phyloP scores from a whole-genome alignment of 2,888 invertebrate species.

The Xylocampa areola region DNA sequence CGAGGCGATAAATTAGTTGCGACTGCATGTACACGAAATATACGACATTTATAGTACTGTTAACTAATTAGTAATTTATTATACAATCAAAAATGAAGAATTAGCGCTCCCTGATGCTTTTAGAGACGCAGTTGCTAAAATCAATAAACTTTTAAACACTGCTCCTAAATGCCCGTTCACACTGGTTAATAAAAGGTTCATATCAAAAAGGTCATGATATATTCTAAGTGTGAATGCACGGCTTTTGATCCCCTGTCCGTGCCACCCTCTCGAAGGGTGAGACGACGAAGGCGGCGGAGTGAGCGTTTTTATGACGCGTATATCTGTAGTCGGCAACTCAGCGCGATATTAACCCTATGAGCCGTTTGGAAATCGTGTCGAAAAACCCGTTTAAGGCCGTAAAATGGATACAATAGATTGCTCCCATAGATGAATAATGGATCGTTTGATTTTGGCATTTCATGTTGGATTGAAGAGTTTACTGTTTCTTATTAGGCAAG shows the following conservation, averaged over 20 bases:
- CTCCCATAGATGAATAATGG: slow-evolving; percentile 21
- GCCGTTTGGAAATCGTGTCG: slow-evolving; percentile 42
- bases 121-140: slow-evolving; percentile 14
- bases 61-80: background rate
- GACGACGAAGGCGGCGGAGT: slow-evolving; percentile 47
- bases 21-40: no score
- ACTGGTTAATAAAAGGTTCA: slow-evolving; percentile 61
- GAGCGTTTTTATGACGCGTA: slow-evolving; percentile 57
- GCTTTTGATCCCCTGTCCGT: slow-evolving; percentile 68
- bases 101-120: slow-evolving; percentile 6
- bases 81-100: background rate
- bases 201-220: slow-evolving; percentile 67
- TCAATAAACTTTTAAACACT: slow-evolving; percentile 43
- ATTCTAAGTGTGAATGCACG: slow-evolving; percentile 71
- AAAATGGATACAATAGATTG: slow-evolving; percentile 35
- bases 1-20: background rate
- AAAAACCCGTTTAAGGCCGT: slow-evolving; percentile 30
- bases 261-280: slow-evolving; percentile 51
- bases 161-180: slow-evolving; percentile 42
- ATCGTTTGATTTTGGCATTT: slow-evolving; percentile 10
- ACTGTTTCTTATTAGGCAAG: background rate
- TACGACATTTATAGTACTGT: no score
- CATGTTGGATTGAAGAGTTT: slow-evolving; percentile 4
- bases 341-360: slow-evolving; percentile 51
- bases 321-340: slow-evolving; percentile 48